phyloP scores from a whole-genome alignment of 2,888 invertebrate species.

The Argyra leucocephala region DNA sequence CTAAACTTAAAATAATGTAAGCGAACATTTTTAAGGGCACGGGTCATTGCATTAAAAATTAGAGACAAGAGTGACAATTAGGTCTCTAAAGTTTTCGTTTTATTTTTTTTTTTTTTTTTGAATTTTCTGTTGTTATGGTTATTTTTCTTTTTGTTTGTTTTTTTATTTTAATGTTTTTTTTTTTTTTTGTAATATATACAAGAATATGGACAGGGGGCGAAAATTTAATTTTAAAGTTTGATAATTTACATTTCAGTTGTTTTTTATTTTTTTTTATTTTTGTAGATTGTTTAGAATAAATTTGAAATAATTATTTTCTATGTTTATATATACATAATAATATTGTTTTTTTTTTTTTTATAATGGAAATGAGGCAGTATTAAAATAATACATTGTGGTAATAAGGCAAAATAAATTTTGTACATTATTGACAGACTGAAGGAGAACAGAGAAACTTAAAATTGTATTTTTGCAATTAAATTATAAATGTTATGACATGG shows the following conservation, averaged over 20 bases:
- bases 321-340: no score
- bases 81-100: background rate
- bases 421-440: no score
- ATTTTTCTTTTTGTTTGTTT: background rate
- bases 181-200: no score
- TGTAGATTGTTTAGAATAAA: background rate
- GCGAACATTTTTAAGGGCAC: constrained; percentile 3
- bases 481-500: no score
- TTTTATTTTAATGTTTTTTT: background rate
- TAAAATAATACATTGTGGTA: no score
- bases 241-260: background rate
- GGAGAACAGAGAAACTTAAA: no score
- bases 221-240: background rate
- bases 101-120: no score
- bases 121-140: background rate
- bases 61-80: constrained; percentile 3
- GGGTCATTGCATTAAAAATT: constrained; percentile 3
- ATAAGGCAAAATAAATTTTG: no score
- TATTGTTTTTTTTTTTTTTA: no score
- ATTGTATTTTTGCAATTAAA: no score
- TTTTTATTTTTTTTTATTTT: background rate
- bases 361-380: no score
- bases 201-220: no score
- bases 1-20: background rate
- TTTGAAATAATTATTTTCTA: background rate